These are phyloP conservation scores for Sebastes kiyomatsui DNA, from an alignment of 2,797 vertebrate genomes.

Conservation along the genomic window DNA sequence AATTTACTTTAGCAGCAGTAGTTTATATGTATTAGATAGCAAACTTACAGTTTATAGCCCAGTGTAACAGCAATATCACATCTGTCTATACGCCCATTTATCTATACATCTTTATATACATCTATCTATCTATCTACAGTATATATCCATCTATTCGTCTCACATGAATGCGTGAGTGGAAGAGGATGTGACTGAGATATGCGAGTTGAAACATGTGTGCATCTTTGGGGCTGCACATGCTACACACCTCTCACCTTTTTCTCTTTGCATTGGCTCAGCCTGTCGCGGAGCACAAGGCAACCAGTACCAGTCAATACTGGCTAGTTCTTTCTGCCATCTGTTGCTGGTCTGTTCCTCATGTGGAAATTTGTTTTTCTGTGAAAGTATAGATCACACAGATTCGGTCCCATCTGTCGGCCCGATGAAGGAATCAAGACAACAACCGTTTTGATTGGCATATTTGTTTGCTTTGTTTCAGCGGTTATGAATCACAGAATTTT, in stretches of 20 bases:
- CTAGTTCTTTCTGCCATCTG: constrained; percentile 49
- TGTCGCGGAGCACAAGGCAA: not conserved
- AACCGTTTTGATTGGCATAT: not conserved
- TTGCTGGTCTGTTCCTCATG: constrained; percentile 2
- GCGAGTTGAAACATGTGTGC: not conserved
- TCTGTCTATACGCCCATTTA: not conserved
- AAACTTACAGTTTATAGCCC: not conserved
- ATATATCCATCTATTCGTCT: not conserved
- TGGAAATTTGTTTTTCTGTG: constrained; percentile 32
- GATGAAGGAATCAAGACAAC: not conserved
- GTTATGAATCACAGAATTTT: not conserved
- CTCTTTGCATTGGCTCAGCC: constrained; percentile 1
- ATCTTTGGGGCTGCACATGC: constrained; percentile 17
- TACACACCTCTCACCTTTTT: constrained; percentile 34
- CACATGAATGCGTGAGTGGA: not conserved
- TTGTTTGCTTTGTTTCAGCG: not conserved
- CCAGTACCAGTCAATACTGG: constrained; percentile 8
- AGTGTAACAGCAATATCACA: not conserved
- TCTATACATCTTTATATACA: not conserved
- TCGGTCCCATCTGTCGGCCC: constrained; percentile 35
- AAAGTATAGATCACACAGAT: constrained; percentile 16
- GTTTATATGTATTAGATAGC: not conserved
- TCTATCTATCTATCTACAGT: not conserved
- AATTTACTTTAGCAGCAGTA: not conserved
- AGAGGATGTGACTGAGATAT: not conserved